Conservation (phyloP, 2,888 invertebrate genomes). For the Erynnis tages region DNA sequence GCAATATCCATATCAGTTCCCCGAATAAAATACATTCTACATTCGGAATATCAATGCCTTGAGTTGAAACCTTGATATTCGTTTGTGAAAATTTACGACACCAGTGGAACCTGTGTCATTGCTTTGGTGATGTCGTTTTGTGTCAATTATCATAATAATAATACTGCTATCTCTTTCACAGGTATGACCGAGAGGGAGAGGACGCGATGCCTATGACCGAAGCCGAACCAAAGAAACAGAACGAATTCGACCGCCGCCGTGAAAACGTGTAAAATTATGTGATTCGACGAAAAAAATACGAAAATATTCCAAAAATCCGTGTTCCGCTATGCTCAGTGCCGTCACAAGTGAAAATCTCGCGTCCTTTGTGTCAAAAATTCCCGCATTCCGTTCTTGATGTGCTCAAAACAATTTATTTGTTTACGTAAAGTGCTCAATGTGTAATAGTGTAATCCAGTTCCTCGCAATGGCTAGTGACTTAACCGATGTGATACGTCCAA, state of each 20-base stretch:
- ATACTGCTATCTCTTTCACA: slow-evolving; percentile 58
- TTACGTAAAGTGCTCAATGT: slow-evolving; percentile 34
- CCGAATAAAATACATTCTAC: too few relatives aligned
- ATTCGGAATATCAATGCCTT: too few relatives aligned
- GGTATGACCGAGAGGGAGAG: slow-evolving; percentile 45
- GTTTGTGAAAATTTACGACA: slow-evolving; percentile 29
- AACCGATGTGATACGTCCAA: slow-evolving; percentile 49
- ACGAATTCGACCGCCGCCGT: slow-evolving; percentile 37
- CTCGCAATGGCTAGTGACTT: slow-evolving; percentile 59
- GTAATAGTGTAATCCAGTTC: slow-evolving; percentile 51
- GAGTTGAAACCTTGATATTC: slow-evolving; percentile 27
- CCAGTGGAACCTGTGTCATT: slow-evolving; percentile 45
- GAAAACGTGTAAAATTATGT: slow-evolving; percentile 40
- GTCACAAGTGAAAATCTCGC: slow-evolving; percentile 26
- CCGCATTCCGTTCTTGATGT: slow-evolving; percentile 39
- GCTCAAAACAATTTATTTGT: slow-evolving; percentile 39
- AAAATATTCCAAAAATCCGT: slow-evolving; percentile 34
- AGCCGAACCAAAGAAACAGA: slow-evolving; percentile 41
- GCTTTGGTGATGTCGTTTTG: slow-evolving; percentile 43
- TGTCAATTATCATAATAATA: slow-evolving; percentile 56
- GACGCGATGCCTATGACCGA: slow-evolving; percentile 26
- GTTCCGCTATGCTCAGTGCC: slow-evolving; percentile 24
- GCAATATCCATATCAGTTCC: too few relatives aligned
- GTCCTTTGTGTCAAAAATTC: slow-evolving; percentile 27
- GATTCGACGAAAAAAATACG: slow-evolving; percentile 32